Evolutionary conservation across 2,888 invertebrate genomes (phyloP).

Genomic region (Bugula neritina): DNA sequence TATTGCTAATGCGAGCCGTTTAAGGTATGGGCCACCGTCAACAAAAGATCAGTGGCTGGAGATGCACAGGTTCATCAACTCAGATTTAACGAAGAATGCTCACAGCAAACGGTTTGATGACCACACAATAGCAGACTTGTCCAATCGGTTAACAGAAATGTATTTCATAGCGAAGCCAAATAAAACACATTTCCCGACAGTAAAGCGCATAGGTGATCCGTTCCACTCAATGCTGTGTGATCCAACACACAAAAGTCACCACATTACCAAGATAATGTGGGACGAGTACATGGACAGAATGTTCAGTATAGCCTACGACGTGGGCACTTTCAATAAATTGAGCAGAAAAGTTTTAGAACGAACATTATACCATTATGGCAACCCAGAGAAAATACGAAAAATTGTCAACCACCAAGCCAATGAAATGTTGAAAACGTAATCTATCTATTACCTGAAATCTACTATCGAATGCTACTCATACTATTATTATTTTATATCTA

Average conservation of each 20-base stretch:
- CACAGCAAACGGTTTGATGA: not conserved
- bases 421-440: no score
- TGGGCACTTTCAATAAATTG: constrained; percentile 3
- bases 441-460: no score
- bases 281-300: constrained; percentile 23
- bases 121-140: not conserved
- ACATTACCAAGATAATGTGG: constrained; percentile 4
- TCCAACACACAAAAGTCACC: not conserved
- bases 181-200: constrained; percentile 25
- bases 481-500: no score
- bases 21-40: not conserved
- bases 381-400: not conserved
- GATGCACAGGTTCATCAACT: not conserved
- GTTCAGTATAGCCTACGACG: not conserved
- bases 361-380: not conserved
- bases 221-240: not conserved
- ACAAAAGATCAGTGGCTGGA: not conserved
- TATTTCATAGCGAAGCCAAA: constrained; percentile 11
- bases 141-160: constrained; percentile 4
- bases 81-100: not conserved
- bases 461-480: no score
- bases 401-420: no score
- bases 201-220: constrained; percentile 6
- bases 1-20: not conserved
- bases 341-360: constrained; percentile 22